A percentile compares a stretch with the other conserved stretches of the same genome.
phyloP scores from a whole-genome alignment of 1,140 invertebrate species.

The Caenorhabditis inopinata region DNA sequence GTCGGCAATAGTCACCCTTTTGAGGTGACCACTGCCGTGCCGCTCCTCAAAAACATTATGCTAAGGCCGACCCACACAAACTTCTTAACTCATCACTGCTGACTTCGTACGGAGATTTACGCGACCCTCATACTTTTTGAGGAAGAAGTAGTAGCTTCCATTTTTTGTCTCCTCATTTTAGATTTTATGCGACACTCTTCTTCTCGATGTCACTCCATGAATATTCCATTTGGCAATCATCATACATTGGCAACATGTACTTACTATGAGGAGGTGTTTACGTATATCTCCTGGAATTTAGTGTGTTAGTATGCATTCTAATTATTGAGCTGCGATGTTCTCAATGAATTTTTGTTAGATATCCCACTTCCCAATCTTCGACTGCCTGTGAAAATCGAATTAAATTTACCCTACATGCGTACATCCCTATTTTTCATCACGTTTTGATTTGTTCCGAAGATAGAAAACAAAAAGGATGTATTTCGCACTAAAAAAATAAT shows the following conservation, averaged over 20 bases:
- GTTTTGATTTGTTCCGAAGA: slow-evolving; percentile 27
- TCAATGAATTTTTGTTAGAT: no score
- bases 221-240: background rate
- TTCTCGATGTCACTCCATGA: background rate
- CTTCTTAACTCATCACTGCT: slow-evolving; percentile 28
- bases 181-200: background rate
- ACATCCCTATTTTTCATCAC: slow-evolving; percentile 3
- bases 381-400: slow-evolving; percentile 5
- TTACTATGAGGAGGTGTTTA: background rate
- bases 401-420: background rate
- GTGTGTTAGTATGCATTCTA: no score
- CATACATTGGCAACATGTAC: background rate
- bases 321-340: no score
- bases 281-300: background rate
- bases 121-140: background rate
- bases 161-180: background rate
- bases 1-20: slow-evolving; percentile 28
- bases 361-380: slow-evolving; percentile 19
- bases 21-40: background rate
- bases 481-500: slow-evolving; percentile 31
- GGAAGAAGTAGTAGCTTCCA: background rate
- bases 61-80: slow-evolving; percentile 26
- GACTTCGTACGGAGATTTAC: slow-evolving; percentile 21
- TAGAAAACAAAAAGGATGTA: background rate
- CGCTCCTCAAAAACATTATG: slow-evolving; percentile 18